Evolutionary conservation across 2,797 vertebrate species (phyloP).

Genomic region (Amblyopsis hoosieri): DNA sequence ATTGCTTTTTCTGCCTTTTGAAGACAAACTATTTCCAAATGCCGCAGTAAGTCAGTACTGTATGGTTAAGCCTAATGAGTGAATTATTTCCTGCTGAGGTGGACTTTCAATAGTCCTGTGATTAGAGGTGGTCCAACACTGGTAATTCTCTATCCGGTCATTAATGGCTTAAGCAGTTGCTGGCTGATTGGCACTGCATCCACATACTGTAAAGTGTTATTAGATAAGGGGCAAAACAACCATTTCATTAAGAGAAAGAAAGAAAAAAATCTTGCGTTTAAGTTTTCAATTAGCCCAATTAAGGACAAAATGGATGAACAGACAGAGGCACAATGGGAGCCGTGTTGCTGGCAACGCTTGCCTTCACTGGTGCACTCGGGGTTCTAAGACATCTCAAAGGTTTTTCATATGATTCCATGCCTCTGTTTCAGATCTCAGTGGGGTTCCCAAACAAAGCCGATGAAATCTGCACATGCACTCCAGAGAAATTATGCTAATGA

Average conservation of each 20-base stretch:
- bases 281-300: constrained; percentile 80
- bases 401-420: constrained; percentile 63
- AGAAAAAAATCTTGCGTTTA: constrained; percentile 64
- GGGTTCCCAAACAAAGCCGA: constrained; percentile 77
- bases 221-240: constrained; percentile 68
- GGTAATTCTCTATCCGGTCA: constrained; percentile 65
- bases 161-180: constrained; percentile 63
- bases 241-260: constrained; percentile 65
- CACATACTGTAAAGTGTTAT: constrained; percentile 39
- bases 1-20: constrained; percentile 9
- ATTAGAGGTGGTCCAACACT: constrained; percentile 68
- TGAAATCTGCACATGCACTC: constrained; percentile 76
- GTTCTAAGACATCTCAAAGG: constrained; percentile 59
- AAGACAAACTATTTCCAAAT: constrained; percentile 30
- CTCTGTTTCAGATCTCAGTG: constrained; percentile 77
- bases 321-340: constrained; percentile 63
- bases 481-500: constrained; percentile 81
- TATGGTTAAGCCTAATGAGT: constrained; percentile 52
- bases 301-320: constrained; percentile 70
- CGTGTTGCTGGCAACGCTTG: constrained; percentile 59
- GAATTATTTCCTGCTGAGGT: constrained; percentile 53
- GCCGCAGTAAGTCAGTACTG: constrained; percentile 34
- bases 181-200: constrained; percentile 59
- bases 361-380: constrained; percentile 57
- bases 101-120: constrained; percentile 62